Evolutionary conservation across 2,797 vertebrate species (phyloP).

Genomic region (Simalia tracyae): DNA sequence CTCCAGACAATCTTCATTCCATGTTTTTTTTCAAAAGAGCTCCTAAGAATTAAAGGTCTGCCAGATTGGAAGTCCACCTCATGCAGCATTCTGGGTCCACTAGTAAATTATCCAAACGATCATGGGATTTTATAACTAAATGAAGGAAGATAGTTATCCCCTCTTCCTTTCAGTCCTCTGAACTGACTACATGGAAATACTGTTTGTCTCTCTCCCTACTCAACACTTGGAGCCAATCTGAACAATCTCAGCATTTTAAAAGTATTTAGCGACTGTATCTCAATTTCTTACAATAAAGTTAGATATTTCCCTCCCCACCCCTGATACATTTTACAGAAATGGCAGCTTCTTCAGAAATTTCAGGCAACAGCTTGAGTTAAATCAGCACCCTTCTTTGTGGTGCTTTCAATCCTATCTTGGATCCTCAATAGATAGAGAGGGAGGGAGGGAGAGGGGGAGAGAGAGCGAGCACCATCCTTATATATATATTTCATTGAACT

Average conservation of each 20-base stretch:
- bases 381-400: not conserved
- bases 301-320: not conserved
- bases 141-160: not conserved
- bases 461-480: too few species aligned
- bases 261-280: not conserved
- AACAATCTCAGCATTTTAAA: not conserved
- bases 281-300: not conserved
- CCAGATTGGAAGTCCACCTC: not conserved
- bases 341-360: not conserved
- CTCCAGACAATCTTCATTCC: constrained; percentile 7
- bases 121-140: not conserved
- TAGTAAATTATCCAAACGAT: not conserved
- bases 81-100: not conserved
- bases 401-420: not conserved
- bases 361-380: not conserved
- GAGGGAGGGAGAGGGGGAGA: too few species aligned
- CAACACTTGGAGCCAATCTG: not conserved
- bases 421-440: not conserved
- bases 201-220: not conserved
- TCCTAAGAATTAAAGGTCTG: not conserved
- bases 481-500: too few species aligned
- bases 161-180: not conserved
- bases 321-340: not conserved
- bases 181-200: not conserved
- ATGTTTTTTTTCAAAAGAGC: not conserved